Evolutionary conservation across 2,113 vertebrate species (phyloP), one percentile per base, ranked within the genome.

Genomic region (Brachyistius frenatus): DNA sequence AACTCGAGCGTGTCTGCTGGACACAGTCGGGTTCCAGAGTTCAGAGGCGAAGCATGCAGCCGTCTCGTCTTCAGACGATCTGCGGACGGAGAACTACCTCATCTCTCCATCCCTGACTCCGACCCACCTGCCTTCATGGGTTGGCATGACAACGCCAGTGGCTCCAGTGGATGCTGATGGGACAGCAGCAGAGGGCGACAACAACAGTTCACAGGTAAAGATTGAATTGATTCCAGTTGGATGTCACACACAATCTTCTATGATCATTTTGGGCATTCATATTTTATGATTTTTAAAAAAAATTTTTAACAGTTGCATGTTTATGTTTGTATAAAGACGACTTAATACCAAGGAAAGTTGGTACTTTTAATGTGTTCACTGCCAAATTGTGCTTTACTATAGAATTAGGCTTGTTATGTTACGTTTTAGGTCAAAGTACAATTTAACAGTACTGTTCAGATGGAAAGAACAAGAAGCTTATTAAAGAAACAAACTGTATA

Each of bases 21-120:
- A 67, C 89, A 99, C 23, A 23, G 23, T 23, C 23, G 97, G 93
- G 87, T 98, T 96, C 81, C 86, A 80, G 86, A 89, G 66, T n/a
- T 46, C 76, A 0, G 82, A 91, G 47, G 91, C 87, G 36, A 94
- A 92, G 23, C 9, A 57, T 0, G 77, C 58, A 3, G 96, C 96
- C 5, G 88, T 96, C 2, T 60, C 72, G 74, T 84, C 78, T 70
- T 84, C 33, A 32, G 85, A 39, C 54, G 81, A 80, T 7, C 81
- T 95, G 2, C 80, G 81, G 77, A 90, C 90, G 35, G 90, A 94
- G 55, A 87, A 84, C 1, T 85, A 92, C 49, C 74, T 85, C 3
- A 30, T 89, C 64, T 92, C 91, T 82, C 87, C 81, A 0, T 93
- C 95, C 5, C 85, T 98, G n/a, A 97, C 96, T 16, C 92, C 96